Conservation (phyloP, 2,888 invertebrate genomes). For the Amorpha juglandis region DNA sequence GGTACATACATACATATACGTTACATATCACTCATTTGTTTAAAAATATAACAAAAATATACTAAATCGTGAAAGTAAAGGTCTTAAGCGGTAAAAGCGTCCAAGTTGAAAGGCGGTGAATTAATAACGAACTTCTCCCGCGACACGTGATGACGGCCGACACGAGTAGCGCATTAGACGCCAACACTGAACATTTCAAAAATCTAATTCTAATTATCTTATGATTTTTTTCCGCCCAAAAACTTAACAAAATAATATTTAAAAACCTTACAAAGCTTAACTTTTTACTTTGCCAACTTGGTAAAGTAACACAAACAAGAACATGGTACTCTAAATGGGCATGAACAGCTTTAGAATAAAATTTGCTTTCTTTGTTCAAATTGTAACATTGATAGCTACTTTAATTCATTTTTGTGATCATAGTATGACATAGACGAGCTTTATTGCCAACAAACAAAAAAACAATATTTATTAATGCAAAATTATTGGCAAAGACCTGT, state of each 20-base stretch:
- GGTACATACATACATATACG: too few relatives aligned
- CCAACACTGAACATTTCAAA: slow-evolving; percentile 67
- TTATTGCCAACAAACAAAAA: too few relatives aligned
- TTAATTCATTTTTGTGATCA: background rate
- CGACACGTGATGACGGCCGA: slow-evolving; percentile 83
- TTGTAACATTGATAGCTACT: background rate
- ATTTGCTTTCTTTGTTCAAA: background rate
- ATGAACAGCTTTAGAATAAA: background rate
- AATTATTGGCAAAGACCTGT: background rate
- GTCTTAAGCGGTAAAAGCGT: slow-evolving; percentile 66
- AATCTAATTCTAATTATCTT: slow-evolving; percentile 66
- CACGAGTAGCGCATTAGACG: slow-evolving; percentile 83
- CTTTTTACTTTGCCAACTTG: slow-evolving; percentile 48
- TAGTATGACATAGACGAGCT: background rate
- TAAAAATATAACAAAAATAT: slow-evolving; percentile 26
- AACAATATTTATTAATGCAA: slow-evolving; percentile 1
- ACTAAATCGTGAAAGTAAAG: slow-evolving; percentile 49
- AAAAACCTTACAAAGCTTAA: slow-evolving; percentile 40
- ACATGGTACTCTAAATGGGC: background rate
- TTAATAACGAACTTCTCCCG: slow-evolving; percentile 81
- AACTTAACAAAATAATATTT: slow-evolving; percentile 43
- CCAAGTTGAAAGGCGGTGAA: slow-evolving; percentile 75
- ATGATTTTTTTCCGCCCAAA: slow-evolving; percentile 45
- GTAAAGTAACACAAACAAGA: background rate
- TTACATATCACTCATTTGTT: background rate